phyloP scores from a whole-genome alignment of 2,888 invertebrate genomes.

The Drosophila kanekoi region DNA sequence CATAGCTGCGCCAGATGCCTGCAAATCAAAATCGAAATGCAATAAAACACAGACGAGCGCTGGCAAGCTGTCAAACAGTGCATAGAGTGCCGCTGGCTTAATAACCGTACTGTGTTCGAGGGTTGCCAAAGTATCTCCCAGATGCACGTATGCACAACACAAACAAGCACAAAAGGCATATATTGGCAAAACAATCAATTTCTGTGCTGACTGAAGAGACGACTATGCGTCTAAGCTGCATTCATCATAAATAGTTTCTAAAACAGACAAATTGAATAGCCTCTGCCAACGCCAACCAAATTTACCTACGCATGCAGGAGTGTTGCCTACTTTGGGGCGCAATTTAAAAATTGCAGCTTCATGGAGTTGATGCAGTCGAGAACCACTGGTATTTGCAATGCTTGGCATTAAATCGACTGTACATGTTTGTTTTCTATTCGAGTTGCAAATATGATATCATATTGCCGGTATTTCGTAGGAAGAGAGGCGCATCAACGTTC shows the following conservation, averaged over 20 bases:
- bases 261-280: background rate
- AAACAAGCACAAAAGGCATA: background rate
- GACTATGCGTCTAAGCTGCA: background rate
- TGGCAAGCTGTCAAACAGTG: slow-evolving; percentile 40
- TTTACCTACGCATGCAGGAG: background rate
- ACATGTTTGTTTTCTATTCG: too few relatives aligned
- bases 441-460: too few relatives aligned
- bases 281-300: too few relatives aligned
- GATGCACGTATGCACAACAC: background rate
- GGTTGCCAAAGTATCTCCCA: slow-evolving; percentile 16
- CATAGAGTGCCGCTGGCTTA: slow-evolving; percentile 14
- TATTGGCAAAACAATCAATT: too few relatives aligned
- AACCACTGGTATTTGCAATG: too few relatives aligned
- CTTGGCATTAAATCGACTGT: too few relatives aligned
- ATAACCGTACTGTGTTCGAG: slow-evolving; percentile 20
- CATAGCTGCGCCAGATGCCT: slow-evolving; percentile 50
- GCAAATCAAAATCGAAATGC: slow-evolving; percentile 68
- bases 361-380: too few relatives aligned
- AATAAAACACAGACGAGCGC: slow-evolving; percentile 55
- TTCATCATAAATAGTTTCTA: background rate
- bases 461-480: too few relatives aligned
- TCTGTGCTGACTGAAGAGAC: background rate
- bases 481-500: too few relatives aligned
- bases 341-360: too few relatives aligned
- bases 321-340: slow-evolving; percentile 8